Evolutionary conservation across 2,113 vertebrate species (phyloP).

Genomic region (Zonotrichia leucophrys): DNA sequence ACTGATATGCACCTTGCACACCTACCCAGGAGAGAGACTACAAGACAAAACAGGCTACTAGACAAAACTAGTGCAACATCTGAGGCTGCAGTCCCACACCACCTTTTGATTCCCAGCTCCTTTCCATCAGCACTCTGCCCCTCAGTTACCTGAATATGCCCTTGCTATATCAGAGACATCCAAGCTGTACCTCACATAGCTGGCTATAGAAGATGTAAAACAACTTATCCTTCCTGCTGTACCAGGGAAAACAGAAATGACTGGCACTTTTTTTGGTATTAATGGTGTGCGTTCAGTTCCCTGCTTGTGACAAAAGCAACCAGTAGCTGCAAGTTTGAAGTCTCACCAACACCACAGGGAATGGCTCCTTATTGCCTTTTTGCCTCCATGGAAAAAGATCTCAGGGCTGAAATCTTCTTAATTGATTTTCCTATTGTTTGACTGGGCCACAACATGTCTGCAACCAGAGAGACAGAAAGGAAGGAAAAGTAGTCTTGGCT

Average conservation of each 20-base stretch:
- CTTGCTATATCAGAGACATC: fast-evolving
- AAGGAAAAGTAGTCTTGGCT: not conserved
- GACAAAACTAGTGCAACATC: not conserved
- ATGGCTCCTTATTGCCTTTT: not conserved
- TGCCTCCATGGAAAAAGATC: not conserved
- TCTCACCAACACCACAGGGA: not conserved
- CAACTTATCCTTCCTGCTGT: not conserved
- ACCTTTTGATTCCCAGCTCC: not conserved
- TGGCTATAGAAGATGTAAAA: not conserved
- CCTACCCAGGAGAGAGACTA: not conserved
- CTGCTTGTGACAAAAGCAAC: not conserved
- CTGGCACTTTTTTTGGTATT: not conserved
- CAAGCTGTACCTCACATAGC: not conserved
- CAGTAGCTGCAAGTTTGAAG: not conserved
- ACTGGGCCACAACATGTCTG: not conserved
- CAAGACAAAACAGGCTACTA: not conserved
- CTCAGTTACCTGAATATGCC: not conserved
- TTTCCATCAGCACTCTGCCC: not conserved
- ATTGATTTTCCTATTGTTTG: not conserved
- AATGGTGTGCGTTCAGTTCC: not conserved
- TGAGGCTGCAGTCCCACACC: not conserved
- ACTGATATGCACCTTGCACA: not conserved
- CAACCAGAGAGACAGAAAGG: not conserved
- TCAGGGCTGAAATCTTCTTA: not conserved
- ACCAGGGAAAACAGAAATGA: not conserved